Evolutionary conservation across 2,888 invertebrate species (phyloP), one percentile per base, ranked within the genome.

Genomic region (Eucera pruinosa): DNA sequence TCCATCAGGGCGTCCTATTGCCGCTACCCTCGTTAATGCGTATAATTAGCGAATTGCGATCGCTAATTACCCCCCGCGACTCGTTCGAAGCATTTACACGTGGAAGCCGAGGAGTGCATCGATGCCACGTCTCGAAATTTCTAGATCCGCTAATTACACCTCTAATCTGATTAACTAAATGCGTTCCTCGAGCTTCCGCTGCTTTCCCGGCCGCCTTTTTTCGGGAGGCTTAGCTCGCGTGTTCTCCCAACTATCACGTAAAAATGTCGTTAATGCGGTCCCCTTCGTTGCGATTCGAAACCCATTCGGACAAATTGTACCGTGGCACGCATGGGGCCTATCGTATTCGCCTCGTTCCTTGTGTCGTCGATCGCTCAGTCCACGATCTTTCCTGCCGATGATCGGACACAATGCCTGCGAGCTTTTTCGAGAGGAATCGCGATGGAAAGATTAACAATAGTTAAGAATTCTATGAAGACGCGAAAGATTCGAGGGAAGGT

Each of bases 231-330:
- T 41, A 6, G 43, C 20, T 78, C 75, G 68, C 71, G 73, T 80
- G 84, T 55, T 30, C 54, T 20, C 20, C 62, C 20, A 11, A 48
- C 18, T 78, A 81, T 86, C 87, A 87, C 85, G 87, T 85, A 82
- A 87, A 87, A 87, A 84, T 83, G 86, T 87, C 86, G 80, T 87
- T 87, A 87, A 87, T 85, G 78, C 83, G 80, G 81, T 62, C 74
- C 82, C 69, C 33, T 27, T 6, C 66, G 58, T 41, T 43, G 77
- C 79, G 83, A 81, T 81, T 81, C 81, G 70, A 81, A 81, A 84
- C 60, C 75, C 65, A 82, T 81, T 80, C 75, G 71, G 66, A 83
- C 81, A 87, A 87, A 87, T 87, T 81, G 80, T 76, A 67, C 50
- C 25, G 18, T 77, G 75, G 70, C 87, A 85, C 86, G 86, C 86